Conservation (phyloP, 2,797 vertebrate genomes). For the Gymnocypris eckloni region DNA sequence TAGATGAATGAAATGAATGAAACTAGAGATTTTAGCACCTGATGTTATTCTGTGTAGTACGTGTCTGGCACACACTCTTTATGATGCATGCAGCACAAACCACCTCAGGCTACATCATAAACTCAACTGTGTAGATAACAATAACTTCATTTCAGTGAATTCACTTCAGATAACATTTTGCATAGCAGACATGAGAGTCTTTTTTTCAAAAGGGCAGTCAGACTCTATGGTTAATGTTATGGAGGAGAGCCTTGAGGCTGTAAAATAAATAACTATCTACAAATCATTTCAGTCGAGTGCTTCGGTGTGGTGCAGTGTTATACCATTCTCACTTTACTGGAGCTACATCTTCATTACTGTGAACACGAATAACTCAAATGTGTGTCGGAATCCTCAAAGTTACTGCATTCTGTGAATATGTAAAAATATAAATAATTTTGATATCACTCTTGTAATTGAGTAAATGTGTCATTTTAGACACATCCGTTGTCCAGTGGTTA, state of each 20-base stretch:
- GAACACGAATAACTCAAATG: conserved; percentile 71
- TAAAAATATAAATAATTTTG: background rate
- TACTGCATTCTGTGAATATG: conserved; percentile 66
- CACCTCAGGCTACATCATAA: conserved; percentile 28
- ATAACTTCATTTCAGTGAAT: conserved; percentile 60
- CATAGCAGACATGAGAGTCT: conserved; percentile 59
- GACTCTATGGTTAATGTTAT: conserved; percentile 53
- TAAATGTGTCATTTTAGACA: conserved; percentile 49
- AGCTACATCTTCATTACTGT: conserved; percentile 67
- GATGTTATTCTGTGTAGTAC: background rate
- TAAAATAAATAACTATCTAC: conserved; percentile 69
- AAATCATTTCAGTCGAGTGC: conserved; percentile 69
- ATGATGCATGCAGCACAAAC: conserved; percentile 13
- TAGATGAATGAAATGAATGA: background rate
- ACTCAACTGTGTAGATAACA: conserved; percentile 67
- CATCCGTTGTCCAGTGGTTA: background rate
- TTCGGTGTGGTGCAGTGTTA: conserved; percentile 69
- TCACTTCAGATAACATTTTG: conserved; percentile 61
- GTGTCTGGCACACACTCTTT: background rate
- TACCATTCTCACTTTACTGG: conserved; percentile 70
- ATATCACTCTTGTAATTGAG: conserved; percentile 57
- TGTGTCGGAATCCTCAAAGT: conserved; percentile 62
- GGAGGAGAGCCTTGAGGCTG: conserved; percentile 57
- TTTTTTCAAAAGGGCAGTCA: conserved; percentile 45
- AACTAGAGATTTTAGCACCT: background rate